Evolutionary conservation across 2,113 vertebrate genomes (phyloP).

Genomic region (Hyperopisus bebe): DNA sequence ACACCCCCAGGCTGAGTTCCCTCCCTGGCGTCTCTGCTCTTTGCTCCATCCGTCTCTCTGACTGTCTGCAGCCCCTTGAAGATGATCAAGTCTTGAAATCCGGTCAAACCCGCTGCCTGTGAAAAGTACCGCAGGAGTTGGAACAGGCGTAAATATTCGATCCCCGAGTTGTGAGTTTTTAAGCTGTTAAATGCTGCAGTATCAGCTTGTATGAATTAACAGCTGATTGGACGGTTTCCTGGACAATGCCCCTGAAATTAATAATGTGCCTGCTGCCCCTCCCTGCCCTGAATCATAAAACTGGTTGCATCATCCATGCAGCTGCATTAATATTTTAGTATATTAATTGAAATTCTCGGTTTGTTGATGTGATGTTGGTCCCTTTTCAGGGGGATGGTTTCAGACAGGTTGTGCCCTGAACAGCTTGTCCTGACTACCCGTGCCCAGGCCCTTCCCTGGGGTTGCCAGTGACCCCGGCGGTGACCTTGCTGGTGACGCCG

Average conservation of each 20-base stretch:
- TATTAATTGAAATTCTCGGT: neutral
- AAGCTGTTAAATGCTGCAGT: neutral
- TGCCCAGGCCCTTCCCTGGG: neutral
- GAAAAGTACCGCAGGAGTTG: neutral
- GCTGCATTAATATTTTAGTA: neutral
- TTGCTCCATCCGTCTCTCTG: neutral
- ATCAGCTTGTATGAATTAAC: neutral
- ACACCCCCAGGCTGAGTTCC: neutral
- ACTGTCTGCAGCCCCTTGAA: neutral
- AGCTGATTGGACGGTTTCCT: neutral
- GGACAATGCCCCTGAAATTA: conserved; percentile 7
- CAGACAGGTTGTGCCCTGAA: neutral
- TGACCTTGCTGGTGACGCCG: neutral
- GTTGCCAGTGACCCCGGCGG: neutral
- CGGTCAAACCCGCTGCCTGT: neutral
- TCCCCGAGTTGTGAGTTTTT: neutral
- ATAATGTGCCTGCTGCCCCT: neutral
- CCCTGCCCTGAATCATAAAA: neutral
- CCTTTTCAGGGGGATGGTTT: neutral
- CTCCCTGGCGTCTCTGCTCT: neutral
- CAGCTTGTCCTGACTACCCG: neutral
- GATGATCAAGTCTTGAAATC: neutral
- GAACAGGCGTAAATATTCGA: neutral
- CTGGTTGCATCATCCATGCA: neutral
- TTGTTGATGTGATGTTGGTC: neutral